Evolutionary conservation across 2,113 vertebrate genomes (phyloP).

Genomic region (Naja naja): DNA sequence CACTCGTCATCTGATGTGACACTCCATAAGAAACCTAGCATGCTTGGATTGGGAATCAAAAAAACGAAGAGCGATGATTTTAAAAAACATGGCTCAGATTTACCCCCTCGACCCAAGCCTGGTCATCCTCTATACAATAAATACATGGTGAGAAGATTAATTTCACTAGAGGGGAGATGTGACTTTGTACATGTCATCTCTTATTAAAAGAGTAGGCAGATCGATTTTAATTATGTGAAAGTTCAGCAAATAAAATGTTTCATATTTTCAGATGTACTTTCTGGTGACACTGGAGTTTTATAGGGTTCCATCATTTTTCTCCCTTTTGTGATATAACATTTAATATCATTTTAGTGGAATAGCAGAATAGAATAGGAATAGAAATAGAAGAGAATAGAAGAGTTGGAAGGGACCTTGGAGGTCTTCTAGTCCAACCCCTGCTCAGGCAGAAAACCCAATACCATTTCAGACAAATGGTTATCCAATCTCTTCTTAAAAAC

Average conservation of each 20-base stretch:
- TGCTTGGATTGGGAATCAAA: conserved; percentile 66
- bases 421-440: too few species aligned
- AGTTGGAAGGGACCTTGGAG: too few species aligned
- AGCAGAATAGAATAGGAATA: too few species aligned
- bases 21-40: conserved; percentile 64
- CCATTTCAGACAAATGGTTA: too few species aligned
- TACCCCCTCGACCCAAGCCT: conserved; percentile 90
- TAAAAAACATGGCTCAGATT: conserved; percentile 75
- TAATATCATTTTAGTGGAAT: neutral
- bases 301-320: neutral
- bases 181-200: neutral
- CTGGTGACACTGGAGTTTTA: neutral
- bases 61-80: conserved; percentile 72
- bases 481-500: too few species aligned
- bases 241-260: neutral
- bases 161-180: neutral
- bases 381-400: too few species aligned
- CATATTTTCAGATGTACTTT: neutral
- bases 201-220: neutral
- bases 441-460: too few species aligned
- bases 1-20: conserved; percentile 62
- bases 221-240: neutral
- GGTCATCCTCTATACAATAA: conserved; percentile 93
- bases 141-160: conserved; percentile 79
- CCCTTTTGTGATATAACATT: neutral